phyloP scores from a whole-genome alignment of 2,113 vertebrate genomes.

The Illadopsis cleaveri region DNA sequence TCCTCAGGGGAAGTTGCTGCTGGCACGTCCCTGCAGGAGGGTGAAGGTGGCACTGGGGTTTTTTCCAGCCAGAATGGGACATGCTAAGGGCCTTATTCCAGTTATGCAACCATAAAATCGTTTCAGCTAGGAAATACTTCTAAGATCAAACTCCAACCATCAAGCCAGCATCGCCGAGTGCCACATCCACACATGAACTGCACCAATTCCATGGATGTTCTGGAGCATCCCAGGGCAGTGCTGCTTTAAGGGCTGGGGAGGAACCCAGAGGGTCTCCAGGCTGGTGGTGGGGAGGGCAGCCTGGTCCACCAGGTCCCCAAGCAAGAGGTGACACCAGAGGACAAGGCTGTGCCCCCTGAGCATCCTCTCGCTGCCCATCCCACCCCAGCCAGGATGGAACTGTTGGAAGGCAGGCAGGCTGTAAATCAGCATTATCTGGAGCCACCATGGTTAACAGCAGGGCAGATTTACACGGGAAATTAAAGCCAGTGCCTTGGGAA shows the following conservation, averaged over 20 bases:
- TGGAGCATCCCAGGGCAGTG: neutral
- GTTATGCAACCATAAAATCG: rapidly evolving
- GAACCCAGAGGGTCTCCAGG: neutral
- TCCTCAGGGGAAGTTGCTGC: neutral
- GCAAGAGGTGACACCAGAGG: neutral
- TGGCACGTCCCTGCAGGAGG: rapidly evolving
- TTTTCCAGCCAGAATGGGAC: neutral
- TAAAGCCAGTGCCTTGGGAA: neutral
- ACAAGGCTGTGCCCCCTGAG: neutral
- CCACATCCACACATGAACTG: neutral
- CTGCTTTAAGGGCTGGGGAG: neutral
- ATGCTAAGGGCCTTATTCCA: rapidly evolving
- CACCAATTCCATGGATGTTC: rapidly evolving
- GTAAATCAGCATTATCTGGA: neutral
- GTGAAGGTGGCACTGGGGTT: neutral
- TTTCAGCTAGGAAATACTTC: neutral
- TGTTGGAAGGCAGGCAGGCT: neutral
- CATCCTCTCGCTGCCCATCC: neutral
- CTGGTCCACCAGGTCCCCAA: neutral
- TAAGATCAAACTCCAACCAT: neutral
- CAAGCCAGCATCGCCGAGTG: neutral
- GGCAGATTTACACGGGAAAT: neutral
- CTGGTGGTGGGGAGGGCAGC: neutral
- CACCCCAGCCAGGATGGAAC: neutral
- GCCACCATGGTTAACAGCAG: neutral